Percentiles rank a stretch among this genome's conserved stretches.
These are phyloP conservation scores for Hermodice carunculata DNA, from an alignment of 2,888 invertebrate genomes.

Conservation along the genomic window DNA sequence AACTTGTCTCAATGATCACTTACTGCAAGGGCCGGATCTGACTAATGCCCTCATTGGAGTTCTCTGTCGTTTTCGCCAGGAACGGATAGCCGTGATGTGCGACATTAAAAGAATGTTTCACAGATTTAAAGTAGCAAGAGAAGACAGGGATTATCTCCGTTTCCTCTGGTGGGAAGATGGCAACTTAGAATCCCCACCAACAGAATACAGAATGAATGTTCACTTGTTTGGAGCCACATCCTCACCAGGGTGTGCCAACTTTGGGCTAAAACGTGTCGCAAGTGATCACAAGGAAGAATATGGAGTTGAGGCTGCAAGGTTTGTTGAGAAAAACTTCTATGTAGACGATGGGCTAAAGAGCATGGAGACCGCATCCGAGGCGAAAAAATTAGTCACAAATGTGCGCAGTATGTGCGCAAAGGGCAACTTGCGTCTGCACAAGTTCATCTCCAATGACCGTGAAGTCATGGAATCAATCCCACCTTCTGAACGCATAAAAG, in stretches of 20 bases:
- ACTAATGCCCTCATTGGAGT: conserved; percentile 28
- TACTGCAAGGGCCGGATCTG: conserved; percentile 30
- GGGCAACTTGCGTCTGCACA: conserved; percentile 6
- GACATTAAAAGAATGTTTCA: conserved; percentile 31
- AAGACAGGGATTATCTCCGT: conserved; percentile 22
- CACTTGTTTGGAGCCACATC: conserved; percentile 25
- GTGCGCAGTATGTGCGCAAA: background rate
- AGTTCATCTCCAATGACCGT: background rate
- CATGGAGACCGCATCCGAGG: background rate
- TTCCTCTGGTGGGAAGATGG: conserved; percentile 30
- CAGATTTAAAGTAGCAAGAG: conserved; percentile 14
- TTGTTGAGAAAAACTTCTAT: conserved; percentile 13
- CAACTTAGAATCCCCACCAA: background rate
- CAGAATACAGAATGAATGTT: conserved; percentile 27
- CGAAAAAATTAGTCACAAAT: background rate
- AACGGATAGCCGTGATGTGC: conserved; percentile 18
- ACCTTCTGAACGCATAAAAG: background rate
- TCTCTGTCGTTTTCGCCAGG: conserved; percentile 19
- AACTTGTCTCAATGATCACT: conserved; percentile 18
- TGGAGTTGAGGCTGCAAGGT: background rate
- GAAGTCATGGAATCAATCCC: conserved; percentile 7
- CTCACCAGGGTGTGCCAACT: conserved; percentile 24
- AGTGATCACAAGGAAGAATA: background rate
- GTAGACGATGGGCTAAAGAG: conserved; percentile 13
- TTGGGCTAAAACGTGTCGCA: conserved; percentile 13